A percentile compares a stretch with the other conserved stretches of the same genome.
Conservation (phyloP, 2,888 invertebrate species). For the Hypena proboscidalis region DNA sequence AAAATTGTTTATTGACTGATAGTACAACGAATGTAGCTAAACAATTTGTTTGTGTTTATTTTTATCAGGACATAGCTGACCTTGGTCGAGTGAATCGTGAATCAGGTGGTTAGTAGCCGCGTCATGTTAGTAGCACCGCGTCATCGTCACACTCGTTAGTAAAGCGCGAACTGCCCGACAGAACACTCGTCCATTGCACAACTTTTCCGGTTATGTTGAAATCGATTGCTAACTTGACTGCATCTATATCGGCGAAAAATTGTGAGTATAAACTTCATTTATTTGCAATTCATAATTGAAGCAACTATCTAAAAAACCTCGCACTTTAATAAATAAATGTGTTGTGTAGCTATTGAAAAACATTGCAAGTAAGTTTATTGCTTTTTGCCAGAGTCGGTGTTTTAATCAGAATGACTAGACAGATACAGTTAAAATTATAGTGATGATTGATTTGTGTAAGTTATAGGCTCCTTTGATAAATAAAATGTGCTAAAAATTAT, state of each 20-base stretch:
- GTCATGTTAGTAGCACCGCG: too few relatives aligned
- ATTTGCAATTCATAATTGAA: background rate
- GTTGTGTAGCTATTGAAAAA: too few relatives aligned
- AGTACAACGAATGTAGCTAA: too few relatives aligned
- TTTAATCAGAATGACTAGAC: slow-evolving; percentile 12
- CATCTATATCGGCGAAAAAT: slow-evolving; percentile 44
- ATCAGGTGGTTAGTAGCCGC: slow-evolving; percentile 33
- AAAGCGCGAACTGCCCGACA: slow-evolving; percentile 35
- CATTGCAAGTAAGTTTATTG: too few relatives aligned
- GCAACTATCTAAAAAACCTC: too few relatives aligned
- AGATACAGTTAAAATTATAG: too few relatives aligned
- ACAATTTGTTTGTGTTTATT: slow-evolving; percentile 42
- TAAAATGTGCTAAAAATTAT: too few relatives aligned
- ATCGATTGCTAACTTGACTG: slow-evolving; percentile 49
- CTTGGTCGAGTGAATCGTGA: slow-evolving; percentile 41
- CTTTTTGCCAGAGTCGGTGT: too few relatives aligned
- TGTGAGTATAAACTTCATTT: slow-evolving; percentile 52
- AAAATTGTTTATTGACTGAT: slow-evolving; percentile 13
- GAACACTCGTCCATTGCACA: slow-evolving; percentile 20
- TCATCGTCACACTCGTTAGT: slow-evolving; percentile 46
- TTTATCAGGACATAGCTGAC: slow-evolving; percentile 44
- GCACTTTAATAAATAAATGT: too few relatives aligned
- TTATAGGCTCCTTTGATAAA: too few relatives aligned
- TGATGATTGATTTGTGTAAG: too few relatives aligned
- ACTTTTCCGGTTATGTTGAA: slow-evolving; percentile 58